Evolutionary conservation across 2,888 invertebrate genomes (phyloP).

Genomic region (Galerucella nymphaeae): DNA sequence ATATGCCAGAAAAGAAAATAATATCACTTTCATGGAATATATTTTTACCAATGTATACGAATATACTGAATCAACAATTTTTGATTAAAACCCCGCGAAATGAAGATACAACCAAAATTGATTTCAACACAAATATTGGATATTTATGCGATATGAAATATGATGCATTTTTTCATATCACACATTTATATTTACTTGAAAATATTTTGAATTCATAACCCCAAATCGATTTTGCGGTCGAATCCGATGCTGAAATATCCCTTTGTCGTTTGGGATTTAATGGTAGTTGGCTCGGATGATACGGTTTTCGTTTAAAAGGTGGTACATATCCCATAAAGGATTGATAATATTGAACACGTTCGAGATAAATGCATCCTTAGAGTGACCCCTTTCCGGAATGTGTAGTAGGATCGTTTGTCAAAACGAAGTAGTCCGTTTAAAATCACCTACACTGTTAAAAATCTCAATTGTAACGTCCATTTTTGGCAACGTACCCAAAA

Average conservation of each 20-base stretch:
- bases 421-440: neutral
- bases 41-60: too few relatives aligned
- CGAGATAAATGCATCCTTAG: neutral
- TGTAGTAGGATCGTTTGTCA: neutral
- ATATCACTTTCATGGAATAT: too few relatives aligned
- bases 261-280: neutral
- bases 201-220: neutral
- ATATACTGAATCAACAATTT: too few relatives aligned
- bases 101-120: too few relatives aligned
- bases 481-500: too few relatives aligned
- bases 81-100: too few relatives aligned
- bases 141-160: too few relatives aligned
- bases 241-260: neutral
- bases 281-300: neutral
- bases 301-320: neutral
- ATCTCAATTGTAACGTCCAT: too few relatives aligned
- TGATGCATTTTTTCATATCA: neutral
- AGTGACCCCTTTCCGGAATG: neutral
- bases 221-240: neutral
- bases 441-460: too few relatives aligned
- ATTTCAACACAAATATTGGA: too few relatives aligned
- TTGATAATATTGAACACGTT: slow-evolving; percentile 1
- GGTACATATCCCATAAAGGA: neutral
- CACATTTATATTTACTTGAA: neutral
- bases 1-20: too few relatives aligned